phyloP scores from a whole-genome alignment of 1,140 invertebrate species.

The Tetramorium alpestre region DNA sequence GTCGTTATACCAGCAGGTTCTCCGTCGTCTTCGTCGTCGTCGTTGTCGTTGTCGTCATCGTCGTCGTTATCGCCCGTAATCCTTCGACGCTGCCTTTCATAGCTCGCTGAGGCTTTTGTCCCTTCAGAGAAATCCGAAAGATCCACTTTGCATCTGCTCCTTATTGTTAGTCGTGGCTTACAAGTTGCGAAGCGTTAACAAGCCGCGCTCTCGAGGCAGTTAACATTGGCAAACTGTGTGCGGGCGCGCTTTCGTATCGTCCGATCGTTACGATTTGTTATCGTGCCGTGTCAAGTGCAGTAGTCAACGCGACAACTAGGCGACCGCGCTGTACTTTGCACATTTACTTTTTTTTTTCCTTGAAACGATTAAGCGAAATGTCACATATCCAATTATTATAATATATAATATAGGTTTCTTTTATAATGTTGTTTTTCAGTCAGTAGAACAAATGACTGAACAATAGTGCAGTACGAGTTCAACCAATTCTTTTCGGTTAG shows the following conservation, averaged over 20 bases:
- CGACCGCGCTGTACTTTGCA: not conserved
- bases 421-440: not conserved
- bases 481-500: not conserved
- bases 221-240: constrained; percentile 35
- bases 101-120: constrained; percentile 61
- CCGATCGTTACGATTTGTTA: constrained; percentile 47
- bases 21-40: constrained; percentile 26
- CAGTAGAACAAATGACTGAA: not conserved
- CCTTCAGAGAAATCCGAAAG: constrained; percentile 64
- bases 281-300: not conserved
- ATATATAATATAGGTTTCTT: not conserved
- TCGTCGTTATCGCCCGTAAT: constrained; percentile 64
- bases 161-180: constrained; percentile 20
- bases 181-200: constrained; percentile 63
- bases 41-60: constrained; percentile 33
- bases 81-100: constrained; percentile 48
- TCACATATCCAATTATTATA: not conserved
- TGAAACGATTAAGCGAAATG: too few species aligned
- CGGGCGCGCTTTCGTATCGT: constrained; percentile 34
- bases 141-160: constrained; percentile 58
- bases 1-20: constrained; percentile 53
- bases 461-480: not conserved
- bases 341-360: not conserved
- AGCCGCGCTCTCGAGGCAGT: constrained; percentile 43
- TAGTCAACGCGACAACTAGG: not conserved